Percentiles rank a stretch among this genome's conserved stretches.
Conservation (phyloP, 1,140 invertebrate genomes). For the Nomia melanderi region DNA sequence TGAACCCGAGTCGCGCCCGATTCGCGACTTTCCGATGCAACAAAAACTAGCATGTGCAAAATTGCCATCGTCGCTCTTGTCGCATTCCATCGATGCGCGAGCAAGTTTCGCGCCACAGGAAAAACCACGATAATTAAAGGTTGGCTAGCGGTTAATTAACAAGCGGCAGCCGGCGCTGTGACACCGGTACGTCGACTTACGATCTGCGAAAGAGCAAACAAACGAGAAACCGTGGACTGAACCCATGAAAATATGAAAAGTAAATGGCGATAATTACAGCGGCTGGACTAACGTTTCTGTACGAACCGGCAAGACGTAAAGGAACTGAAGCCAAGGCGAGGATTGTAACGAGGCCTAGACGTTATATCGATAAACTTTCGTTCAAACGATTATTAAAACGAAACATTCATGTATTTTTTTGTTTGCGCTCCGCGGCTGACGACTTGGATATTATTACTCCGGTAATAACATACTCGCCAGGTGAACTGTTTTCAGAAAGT, state of each 20-base stretch:
- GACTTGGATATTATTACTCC: no score
- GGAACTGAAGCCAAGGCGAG: background rate
- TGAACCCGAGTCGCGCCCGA: background rate
- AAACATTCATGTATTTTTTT: no score
- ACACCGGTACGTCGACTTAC: background rate
- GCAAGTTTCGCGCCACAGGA: background rate
- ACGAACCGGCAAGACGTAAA: background rate
- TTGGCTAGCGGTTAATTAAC: conserved; percentile 10
- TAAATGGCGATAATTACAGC: background rate
- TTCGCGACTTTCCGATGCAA: background rate
- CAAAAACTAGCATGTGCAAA: background rate
- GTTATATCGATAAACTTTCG: no score
- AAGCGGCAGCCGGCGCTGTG: background rate
- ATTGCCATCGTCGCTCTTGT: background rate
- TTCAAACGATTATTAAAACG: no score
- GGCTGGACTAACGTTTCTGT: background rate
- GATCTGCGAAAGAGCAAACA: background rate
- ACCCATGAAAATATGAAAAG: conserved; percentile 13
- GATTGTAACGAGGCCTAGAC: background rate
- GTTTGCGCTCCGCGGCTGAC: no score
- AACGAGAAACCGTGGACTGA: background rate
- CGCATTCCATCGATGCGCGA: conserved; percentile 13
- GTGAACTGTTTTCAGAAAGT: no score
- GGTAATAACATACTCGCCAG: no score
- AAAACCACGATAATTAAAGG: conserved; percentile 20